phyloP scores from a whole-genome alignment of 1,140 invertebrate genomes.

The Leptinotarsa lineolata region DNA sequence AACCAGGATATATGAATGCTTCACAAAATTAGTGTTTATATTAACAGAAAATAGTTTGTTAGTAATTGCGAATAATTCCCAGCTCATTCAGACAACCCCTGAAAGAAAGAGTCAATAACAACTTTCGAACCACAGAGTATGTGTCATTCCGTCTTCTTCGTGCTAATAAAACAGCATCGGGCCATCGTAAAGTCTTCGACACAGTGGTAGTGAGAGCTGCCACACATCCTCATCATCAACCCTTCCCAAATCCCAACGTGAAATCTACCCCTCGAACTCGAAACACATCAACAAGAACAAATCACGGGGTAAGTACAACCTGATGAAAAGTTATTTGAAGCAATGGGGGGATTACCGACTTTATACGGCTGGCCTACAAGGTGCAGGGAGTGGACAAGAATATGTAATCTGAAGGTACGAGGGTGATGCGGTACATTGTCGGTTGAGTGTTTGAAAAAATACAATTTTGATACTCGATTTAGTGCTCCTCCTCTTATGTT shows the following conservation, averaged over 20 bases:
- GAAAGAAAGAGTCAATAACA: no score
- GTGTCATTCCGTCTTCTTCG: neutral
- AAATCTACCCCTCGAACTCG: slow-evolving; percentile 48
- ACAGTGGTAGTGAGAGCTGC: slow-evolving; percentile 27
- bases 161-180: slow-evolving; percentile 10
- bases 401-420: neutral
- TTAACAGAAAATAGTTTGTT: no score
- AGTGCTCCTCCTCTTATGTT: no score
- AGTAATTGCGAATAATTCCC: no score
- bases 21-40: no score
- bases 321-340: slow-evolving; percentile 50
- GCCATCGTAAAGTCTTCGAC: neutral
- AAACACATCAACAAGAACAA: slow-evolving; percentile 53
- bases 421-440: neutral
- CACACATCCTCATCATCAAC: slow-evolving; percentile 49
- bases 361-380: slow-evolving; percentile 9
- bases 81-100: no score
- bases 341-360: slow-evolving; percentile 33
- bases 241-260: slow-evolving; percentile 42
- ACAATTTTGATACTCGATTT: no score
- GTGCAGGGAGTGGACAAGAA: neutral
- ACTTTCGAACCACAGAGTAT: no score
- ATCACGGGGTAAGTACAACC: slow-evolving; percentile 48
- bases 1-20: neutral
- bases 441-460: no score